A percentile compares a stretch with the other conserved stretches of the same genome.
phyloP scores from a whole-genome alignment of 2,797 vertebrate species.

The Strix occidentalis region DNA sequence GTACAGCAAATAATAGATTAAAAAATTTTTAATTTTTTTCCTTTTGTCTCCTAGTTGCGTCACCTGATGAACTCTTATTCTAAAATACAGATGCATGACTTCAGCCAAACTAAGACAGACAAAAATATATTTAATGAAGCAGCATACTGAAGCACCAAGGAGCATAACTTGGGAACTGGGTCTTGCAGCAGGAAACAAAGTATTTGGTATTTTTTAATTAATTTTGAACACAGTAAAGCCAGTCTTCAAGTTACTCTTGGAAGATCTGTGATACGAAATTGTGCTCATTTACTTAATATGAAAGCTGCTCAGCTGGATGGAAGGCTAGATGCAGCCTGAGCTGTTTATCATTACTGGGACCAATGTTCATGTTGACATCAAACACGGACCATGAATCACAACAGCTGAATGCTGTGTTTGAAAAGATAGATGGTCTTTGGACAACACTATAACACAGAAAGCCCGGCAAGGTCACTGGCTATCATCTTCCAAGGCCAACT shows the following conservation, averaged over 20 bases:
- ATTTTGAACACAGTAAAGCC: background rate
- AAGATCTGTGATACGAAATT: background rate
- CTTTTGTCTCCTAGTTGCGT: background rate
- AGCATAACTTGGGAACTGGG: background rate
- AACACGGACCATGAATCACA: background rate
- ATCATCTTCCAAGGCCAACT: background rate
- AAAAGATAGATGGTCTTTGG: background rate
- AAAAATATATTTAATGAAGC: background rate
- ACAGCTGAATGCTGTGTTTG: background rate
- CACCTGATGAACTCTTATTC: background rate
- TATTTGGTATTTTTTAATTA: background rate
- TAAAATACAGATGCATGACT: background rate
- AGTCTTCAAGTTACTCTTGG: background rate
- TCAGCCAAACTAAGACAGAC: background rate
- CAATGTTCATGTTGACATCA: conserved; percentile 23
- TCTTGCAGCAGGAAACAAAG: background rate
- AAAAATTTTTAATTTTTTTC: background rate
- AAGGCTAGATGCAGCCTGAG: background rate
- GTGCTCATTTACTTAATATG: background rate
- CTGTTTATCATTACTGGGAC: conserved; percentile 8
- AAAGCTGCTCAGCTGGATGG: conserved; percentile 17
- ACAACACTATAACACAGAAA: background rate
- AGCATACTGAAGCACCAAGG: background rate
- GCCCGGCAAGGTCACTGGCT: background rate
- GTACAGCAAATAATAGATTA: background rate